Evolutionary conservation across 2,797 vertebrate species (phyloP).

Genomic region (Micropoecilia bifurca): DNA sequence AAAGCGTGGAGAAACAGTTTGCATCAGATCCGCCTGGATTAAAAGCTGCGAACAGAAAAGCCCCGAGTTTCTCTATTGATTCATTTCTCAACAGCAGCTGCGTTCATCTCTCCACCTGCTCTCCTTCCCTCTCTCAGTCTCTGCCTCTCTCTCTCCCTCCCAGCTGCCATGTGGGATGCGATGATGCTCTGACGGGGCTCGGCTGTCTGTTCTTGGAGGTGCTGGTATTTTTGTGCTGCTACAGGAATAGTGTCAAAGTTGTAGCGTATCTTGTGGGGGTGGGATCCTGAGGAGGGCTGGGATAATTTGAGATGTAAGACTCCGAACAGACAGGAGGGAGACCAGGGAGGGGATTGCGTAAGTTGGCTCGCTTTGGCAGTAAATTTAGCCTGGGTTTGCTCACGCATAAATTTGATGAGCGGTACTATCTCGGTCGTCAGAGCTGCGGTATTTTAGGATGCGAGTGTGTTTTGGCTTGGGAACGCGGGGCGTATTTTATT

Average conservation of each 20-base stretch:
- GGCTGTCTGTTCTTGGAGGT: slow-evolving; percentile 81
- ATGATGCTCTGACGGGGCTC: slow-evolving; percentile 78
- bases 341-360: slow-evolving; percentile 72
- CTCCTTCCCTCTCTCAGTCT: slow-evolving; percentile 23
- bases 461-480: slow-evolving; percentile 59
- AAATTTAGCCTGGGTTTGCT: slow-evolving; percentile 80
- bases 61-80: slow-evolving; percentile 47
- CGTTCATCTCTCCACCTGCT: slow-evolving; percentile 57
- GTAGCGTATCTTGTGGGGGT: slow-evolving; percentile 80
- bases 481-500: slow-evolving; percentile 50
- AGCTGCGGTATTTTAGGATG: slow-evolving; percentile 77
- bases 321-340: slow-evolving; percentile 73
- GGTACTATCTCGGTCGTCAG: slow-evolving; percentile 79
- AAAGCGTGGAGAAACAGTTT: slow-evolving; percentile 36
- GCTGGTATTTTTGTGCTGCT: slow-evolving; percentile 76
- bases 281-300: slow-evolving; percentile 63
- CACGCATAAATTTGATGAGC: slow-evolving; percentile 79
- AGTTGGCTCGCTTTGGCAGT: slow-evolving; percentile 69
- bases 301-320: slow-evolving; percentile 64
- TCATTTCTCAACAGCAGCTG: slow-evolving; percentile 38
- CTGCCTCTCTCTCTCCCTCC: slow-evolving; percentile 36
- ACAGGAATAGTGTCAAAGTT: slow-evolving; percentile 81
- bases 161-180: slow-evolving; percentile 72
- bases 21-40: slow-evolving; percentile 37
- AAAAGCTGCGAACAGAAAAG: slow-evolving; percentile 28